Percentiles rank a stretch among this genome's conserved stretches.
Evolutionary conservation across 2,888 invertebrate genomes (phyloP).

Genomic region (Lottia gigantea): DNA sequence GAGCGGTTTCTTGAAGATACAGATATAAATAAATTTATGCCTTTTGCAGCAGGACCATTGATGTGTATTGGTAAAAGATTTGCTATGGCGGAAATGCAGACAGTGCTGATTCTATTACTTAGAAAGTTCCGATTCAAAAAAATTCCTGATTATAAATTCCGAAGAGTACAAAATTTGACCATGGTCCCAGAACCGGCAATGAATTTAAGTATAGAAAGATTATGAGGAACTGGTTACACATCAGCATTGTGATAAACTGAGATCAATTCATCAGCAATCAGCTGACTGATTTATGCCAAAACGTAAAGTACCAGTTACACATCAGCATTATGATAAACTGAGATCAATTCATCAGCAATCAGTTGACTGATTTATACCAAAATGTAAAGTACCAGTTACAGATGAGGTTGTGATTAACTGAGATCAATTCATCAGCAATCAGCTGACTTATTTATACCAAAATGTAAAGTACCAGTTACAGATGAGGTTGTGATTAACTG

Average conservation of each 20-base stretch:
- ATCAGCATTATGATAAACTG: too few relatives aligned
- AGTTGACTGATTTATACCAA: too few relatives aligned
- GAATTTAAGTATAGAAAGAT: slow-evolving; percentile 20
- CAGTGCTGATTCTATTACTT: slow-evolving; percentile 45
- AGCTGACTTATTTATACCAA: too few relatives aligned
- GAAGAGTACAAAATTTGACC: slow-evolving; percentile 38
- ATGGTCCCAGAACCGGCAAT: slow-evolving; percentile 50
- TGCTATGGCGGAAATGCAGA: slow-evolving; percentile 56
- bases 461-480: too few relatives aligned
- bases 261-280: not conserved
- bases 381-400: too few relatives aligned
- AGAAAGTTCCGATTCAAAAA: slow-evolving; percentile 43
- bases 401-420: too few relatives aligned
- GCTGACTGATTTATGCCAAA: too few relatives aligned
- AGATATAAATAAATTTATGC: slow-evolving; percentile 43
- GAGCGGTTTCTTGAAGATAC: slow-evolving; percentile 47
- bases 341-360: too few relatives aligned
- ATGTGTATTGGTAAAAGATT: slow-evolving; percentile 64
- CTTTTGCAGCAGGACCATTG: slow-evolving; percentile 56
- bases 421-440: too few relatives aligned
- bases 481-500: too few relatives aligned
- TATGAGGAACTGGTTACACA: not conserved
- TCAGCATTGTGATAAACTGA: not conserved
- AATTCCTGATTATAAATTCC: slow-evolving; percentile 43
- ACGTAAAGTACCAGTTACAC: too few relatives aligned